Evolutionary conservation across 1,140 invertebrate genomes (phyloP), one percentile per base, ranked within the genome.

Genomic region (Eufriesea mexicana): DNA sequence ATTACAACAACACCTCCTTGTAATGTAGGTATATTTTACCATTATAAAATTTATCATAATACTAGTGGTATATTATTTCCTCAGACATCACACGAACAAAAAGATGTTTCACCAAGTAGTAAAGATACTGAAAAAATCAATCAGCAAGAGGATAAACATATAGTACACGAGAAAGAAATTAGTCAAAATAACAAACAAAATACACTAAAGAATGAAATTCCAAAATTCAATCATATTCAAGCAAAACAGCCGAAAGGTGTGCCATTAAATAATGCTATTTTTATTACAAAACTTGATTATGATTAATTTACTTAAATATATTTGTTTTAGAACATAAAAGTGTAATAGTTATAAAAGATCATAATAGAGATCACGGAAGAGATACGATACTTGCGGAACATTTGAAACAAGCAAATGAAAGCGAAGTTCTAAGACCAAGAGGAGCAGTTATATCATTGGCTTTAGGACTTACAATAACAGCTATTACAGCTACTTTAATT

Each of bases 361-460:
- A 91, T 47, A 79, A 61, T 16, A 92, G 90, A 61, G 77, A 68
- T 7, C 86, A 75, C 12, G 82, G 85, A 20, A 84, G 45, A 66
- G 71, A 78, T n/a, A 25, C 67, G 51, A 10, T 83, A 28, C 61
- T 86, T 10, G 66, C 84, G 10, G 87, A 89, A 23, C 82, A 62
- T 74, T 70, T 91, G 16, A 87, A 88, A 62, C 89, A 91, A 81
- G 87, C 93, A 90, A 89, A 92, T 89, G 83, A 94, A 87, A 95
- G 96, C 85, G 96, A 97, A 88, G 96, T 96, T 8, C 94, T 96
- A 86, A 95, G 95, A 72, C 97, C 97, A 16, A 96, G 95, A 79
- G 98, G 98, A 61, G 98, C 98, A 2, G 96, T 98, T 25, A 95
- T 99, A 87, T 97, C 98, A 0, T 94, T 99, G 61, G 96, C 97